Conservation (phyloP, 2,113 vertebrate species). For the Genyomyrus donnyi region DNA sequence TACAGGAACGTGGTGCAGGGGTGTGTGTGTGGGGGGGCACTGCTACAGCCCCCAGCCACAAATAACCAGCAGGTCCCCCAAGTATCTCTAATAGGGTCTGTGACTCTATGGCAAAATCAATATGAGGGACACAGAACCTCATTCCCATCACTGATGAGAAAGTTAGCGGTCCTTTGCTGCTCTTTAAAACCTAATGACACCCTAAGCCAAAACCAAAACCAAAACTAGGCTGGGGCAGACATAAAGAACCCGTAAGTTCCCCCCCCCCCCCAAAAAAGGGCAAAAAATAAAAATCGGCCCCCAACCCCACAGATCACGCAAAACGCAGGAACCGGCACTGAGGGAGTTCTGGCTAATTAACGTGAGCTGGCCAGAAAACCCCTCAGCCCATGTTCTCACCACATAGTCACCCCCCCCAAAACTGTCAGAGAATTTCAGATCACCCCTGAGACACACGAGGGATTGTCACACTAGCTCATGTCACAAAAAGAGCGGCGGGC, state of each 20-base stretch:
- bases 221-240: background rate
- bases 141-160: background rate
- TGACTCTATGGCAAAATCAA: constrained; percentile 24
- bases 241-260: background rate
- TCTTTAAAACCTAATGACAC: background rate
- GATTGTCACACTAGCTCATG: background rate
- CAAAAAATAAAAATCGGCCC: background rate
- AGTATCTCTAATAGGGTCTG: background rate
- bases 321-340: background rate
- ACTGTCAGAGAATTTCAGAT: background rate
- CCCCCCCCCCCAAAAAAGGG: background rate
- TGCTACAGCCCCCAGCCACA: background rate
- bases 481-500: background rate
- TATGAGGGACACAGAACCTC: constrained; percentile 20
- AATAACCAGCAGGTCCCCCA: background rate
- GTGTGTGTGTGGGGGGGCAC: background rate
- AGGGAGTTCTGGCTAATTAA: background rate
- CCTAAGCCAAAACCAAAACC: background rate
- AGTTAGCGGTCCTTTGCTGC: background rate
- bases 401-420: background rate
- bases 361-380: background rate
- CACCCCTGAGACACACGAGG: background rate
- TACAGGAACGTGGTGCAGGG: background rate
- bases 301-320: background rate
- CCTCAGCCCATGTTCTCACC: background rate